Evolutionary conservation across 2,797 vertebrate genomes (phyloP).

Genomic region (Rallus crepitans): DNA sequence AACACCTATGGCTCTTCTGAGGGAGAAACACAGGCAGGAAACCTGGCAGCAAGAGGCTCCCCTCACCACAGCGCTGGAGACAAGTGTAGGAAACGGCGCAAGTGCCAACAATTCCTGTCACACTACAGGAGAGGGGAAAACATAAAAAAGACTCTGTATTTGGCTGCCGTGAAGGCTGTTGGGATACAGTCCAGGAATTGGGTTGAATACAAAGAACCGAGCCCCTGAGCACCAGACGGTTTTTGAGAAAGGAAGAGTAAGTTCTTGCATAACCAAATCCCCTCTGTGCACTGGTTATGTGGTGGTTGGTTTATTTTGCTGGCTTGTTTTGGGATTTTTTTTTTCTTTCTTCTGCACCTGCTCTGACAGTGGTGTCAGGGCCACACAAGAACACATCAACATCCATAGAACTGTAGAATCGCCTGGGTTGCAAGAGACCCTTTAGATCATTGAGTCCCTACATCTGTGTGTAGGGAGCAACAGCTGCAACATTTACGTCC

Average conservation of each 20-base stretch:
- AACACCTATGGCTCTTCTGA: fast-evolving
- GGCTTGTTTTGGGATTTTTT: fast-evolving
- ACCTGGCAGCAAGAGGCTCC: not conserved
- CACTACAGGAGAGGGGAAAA: not conserved
- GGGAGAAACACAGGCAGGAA: not conserved
- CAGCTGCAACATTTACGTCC: not conserved
- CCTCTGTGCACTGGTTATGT: not conserved
- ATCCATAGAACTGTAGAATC: too few relatives aligned
- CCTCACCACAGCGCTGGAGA: not conserved
- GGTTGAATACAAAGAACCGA: not conserved
- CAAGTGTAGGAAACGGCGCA: not conserved
- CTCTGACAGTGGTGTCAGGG: not conserved
- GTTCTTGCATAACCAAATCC: constrained; percentile 8
- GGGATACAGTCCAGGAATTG: not conserved
- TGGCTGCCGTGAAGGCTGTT: not conserved
- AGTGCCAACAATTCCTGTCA: constrained; percentile 24
- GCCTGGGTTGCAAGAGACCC: too few relatives aligned
- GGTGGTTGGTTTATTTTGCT: not conserved
- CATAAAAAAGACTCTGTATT: not conserved
- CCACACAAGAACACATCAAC: not conserved
- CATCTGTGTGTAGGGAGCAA: not conserved
- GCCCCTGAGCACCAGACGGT: not conserved
- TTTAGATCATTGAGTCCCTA: too few relatives aligned
- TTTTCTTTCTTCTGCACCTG: not conserved
- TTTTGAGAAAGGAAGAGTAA: constrained; percentile 22